Base-by-base conservation (phyloP, 2,113 vertebrate genomes). In the Phycodurus eques region DNA sequence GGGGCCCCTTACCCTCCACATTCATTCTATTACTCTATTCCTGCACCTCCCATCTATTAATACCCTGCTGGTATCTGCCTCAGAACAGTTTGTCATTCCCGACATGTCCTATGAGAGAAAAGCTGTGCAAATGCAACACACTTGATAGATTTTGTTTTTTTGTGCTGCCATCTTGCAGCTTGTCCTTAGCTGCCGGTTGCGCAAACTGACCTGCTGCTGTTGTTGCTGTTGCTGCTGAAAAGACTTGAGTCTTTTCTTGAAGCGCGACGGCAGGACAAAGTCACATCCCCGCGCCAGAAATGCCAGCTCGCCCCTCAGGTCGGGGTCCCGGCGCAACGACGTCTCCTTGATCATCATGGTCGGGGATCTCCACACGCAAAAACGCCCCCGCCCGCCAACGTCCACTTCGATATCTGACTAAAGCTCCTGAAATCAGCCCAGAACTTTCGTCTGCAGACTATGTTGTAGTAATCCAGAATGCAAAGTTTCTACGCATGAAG, bases 261-360 rank as follows among this genome's bases (percentile, higher is more conserved):
- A 98, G 44, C 95, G 94, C 47, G 98, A 99, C 0, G 98, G 98
- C 82, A 99, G 95, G 84, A 99, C 98, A 93, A 99, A 99, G 89
- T 99, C 98, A 92, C 98, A 99, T 89, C 98, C 98, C 87, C 92
- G 93, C 39, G 97, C 96, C 88, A 99, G 94, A 89, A 98, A 98
- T 83, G 97, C 98, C 91, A 99, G 93, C 88, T 99, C 98, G 80
- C 98, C 97, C 88, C 97, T 94, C 80, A 99, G 86, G 88, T 99
- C 98, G 80, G 98, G 97, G 92, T 99, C 98, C 92, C 92, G 92
- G 86, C 95, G 95, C 81, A 99, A 92, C 86, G 97, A 98, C 43
- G 94, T 92, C 90, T 99, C 97, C 91, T 98, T 98, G 92, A 99
- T 98, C 96, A 98, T 99, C 98, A 99, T 98, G 88, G 93, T 94